Evolutionary conservation across 2,113 vertebrate species (phyloP), one percentile per base, ranked within the genome.

Genomic region (Orientallactaga bullata): DNA sequence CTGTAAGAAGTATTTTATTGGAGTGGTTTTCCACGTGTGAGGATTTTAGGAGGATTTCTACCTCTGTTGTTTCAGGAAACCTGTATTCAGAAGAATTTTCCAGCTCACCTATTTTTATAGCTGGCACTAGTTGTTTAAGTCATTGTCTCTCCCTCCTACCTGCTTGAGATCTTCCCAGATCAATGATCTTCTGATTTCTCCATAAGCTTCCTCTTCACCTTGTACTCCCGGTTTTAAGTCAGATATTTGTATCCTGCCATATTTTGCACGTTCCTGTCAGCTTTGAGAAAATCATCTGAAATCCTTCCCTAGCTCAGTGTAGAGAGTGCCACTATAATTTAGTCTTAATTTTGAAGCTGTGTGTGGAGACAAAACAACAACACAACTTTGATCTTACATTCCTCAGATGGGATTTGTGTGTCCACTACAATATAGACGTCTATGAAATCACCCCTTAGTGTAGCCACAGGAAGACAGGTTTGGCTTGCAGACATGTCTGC

Each of bases 261-360:
- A 86, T n/a, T 94, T 90, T 95, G 58, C 15, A 23, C 88, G 51
- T 94, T 98, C 85, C 87, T 96, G 37, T 95, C 95, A 89, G 95
- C 16, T 1, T 92, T 35, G 69, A 96, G 85, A 96, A 97, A 96
- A 92, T 72, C 26, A 85, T 93, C 81, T 39, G 96, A 86, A 92
- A 93, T 65, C 26, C 95, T 16, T 61, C 18, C 76, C 69, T 61
- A 76, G 30, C 76, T 86, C 24, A 78, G 72, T 32, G 60, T 1
- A 32, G 77, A 96, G 84, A 51, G 18, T 87, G n/a, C 18, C 73
- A 16, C 84, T 92, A 7, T 87, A 39, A 78, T 15, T 86, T 94
- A 71, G 32, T 81, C 63, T 96, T 21, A 11, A 83, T 35, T 85
- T 39, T 32, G 39, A 65, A 89, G 77, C 15, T 30, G 28, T 28